Conservation (phyloP, 2,888 invertebrate genomes). For the Leptinotarsa juncta region DNA sequence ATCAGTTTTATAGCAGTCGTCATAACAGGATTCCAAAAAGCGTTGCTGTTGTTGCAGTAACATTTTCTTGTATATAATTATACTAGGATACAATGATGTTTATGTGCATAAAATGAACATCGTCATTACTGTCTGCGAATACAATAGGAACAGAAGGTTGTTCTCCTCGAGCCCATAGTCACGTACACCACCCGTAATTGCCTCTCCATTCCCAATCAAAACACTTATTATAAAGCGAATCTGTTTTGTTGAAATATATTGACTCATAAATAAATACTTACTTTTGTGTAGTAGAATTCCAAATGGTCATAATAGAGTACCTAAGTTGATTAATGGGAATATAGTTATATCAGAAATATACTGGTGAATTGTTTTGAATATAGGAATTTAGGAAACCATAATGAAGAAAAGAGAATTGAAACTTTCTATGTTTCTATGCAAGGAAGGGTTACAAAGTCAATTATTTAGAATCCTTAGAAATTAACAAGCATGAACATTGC, state of each 20-base stretch:
- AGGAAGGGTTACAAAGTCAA: no score
- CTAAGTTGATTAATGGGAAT: background rate
- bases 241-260: background rate
- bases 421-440: no score
- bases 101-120: background rate
- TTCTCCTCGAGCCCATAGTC: constrained; percentile 3
- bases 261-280: background rate
- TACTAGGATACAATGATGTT: background rate
- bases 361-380: no score
- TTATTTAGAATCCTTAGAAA: no score
- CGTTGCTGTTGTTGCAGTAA: no score
- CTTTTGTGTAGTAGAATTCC: background rate
- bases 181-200: background rate
- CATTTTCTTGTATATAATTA: no score
- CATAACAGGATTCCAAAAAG: no score
- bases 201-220: background rate
- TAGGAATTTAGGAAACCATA: no score
- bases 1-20: no score
- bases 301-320: background rate
- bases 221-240: background rate
- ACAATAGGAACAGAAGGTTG: background rate
- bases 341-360: background rate
- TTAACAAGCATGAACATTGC: no score
- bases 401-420: no score
- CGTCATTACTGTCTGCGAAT: background rate